A percentile compares a stretch with the other conserved stretches of the same genome.
Evolutionary conservation across 2,888 invertebrate genomes (phyloP).

Genomic region (Dexiosoma caninum): DNA sequence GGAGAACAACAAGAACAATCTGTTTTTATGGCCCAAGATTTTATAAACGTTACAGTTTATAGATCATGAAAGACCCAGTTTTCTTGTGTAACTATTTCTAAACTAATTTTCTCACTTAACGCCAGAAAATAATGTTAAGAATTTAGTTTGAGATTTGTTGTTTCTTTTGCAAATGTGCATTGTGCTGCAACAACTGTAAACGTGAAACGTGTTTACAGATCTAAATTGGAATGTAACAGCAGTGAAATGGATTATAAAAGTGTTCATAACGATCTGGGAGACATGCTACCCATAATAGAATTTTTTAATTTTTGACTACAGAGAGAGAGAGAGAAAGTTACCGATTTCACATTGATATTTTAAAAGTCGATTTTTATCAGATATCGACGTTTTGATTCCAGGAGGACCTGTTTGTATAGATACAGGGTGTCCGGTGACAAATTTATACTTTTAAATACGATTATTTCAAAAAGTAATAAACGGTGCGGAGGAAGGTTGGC

Average conservation of each 20-base stretch:
- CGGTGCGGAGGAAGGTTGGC: too few species aligned
- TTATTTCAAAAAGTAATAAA: too few species aligned
- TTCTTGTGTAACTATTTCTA: slow-evolving; percentile 26
- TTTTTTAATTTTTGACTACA: too few species aligned
- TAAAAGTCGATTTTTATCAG: too few species aligned
- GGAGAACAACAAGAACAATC: background rate
- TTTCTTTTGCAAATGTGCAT: background rate
- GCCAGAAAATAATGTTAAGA: slow-evolving; percentile 16
- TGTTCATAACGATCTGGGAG: background rate
- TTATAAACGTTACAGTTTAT: slow-evolving; percentile 39
- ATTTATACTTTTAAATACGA: too few species aligned
- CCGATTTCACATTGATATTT: too few species aligned
- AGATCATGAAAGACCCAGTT: slow-evolving; percentile 57
- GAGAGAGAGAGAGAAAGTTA: too few species aligned
- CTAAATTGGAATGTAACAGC: background rate
- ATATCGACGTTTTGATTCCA: too few species aligned
- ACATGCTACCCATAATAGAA: background rate
- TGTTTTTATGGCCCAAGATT: slow-evolving; percentile 31
- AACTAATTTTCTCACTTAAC: slow-evolving; percentile 56
- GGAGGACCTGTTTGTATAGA: too few species aligned
- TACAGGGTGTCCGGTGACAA: too few species aligned
- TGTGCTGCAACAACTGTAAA: slow-evolving; percentile 12
- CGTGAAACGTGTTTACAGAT: background rate
- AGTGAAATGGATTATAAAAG: background rate
- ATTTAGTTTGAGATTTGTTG: background rate